phyloP scores from a whole-genome alignment of 1,140 invertebrate genomes.

The Rhagoletis zephyria region DNA sequence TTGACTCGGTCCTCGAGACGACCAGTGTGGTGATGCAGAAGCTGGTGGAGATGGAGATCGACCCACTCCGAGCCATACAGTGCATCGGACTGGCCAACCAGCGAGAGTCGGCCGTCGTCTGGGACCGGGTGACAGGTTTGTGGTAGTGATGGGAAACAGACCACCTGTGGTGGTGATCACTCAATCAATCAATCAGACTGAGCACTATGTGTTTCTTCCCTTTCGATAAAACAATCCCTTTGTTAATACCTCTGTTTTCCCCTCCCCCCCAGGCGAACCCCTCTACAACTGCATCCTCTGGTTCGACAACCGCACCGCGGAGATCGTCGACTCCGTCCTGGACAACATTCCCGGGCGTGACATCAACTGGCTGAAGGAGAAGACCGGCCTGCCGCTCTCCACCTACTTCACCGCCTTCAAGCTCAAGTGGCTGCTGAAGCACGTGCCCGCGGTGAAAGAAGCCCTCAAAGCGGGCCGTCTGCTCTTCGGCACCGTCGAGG shows the following conservation, averaged over 20 bases:
- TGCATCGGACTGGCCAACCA: conserved; percentile 91
- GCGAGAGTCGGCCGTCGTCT: conserved; percentile 92
- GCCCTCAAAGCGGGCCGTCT: conserved; percentile 82
- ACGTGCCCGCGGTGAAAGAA: conserved; percentile 83
- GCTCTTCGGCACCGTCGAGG: conserved; percentile 95
- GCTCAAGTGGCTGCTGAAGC: conserved; percentile 92
- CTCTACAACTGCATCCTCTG: conserved; percentile 89
- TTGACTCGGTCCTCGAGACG: neutral
- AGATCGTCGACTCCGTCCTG: conserved; percentile 83
- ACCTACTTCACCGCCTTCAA: conserved; percentile 96
- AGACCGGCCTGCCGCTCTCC: conserved; percentile 76
- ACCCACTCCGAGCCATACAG: no score
- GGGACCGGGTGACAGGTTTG: no score
- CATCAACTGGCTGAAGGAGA: conserved; percentile 66
- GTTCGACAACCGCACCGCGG: conserved; percentile 80
- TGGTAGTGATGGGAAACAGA: no score
- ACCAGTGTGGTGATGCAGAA: no score
- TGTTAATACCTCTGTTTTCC: no score
- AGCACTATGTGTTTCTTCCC: no score
- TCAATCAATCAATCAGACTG: no score
- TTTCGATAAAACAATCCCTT: no score
- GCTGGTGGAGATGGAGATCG: no score
- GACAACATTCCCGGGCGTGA: conserved; percentile 75
- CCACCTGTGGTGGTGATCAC: no score
- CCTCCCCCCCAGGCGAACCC: conserved; percentile 86